Conservation (phyloP, 2,888 invertebrate genomes). For the Epinotia nisella region DNA sequence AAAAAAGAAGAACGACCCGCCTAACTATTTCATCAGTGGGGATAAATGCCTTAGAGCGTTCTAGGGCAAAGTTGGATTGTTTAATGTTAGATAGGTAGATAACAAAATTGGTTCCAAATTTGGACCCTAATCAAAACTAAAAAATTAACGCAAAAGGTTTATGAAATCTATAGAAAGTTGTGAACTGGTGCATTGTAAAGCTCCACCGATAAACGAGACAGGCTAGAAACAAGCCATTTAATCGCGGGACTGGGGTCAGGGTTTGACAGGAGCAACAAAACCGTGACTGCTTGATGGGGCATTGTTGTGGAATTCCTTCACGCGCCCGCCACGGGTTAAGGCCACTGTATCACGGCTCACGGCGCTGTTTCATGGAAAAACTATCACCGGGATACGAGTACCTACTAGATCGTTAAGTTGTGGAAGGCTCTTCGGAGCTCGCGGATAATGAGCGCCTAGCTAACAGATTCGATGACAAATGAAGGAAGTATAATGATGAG, state of each 20-base stretch:
- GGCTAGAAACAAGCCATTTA: conserved; percentile 19
- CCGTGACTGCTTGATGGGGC: conserved; percentile 65
- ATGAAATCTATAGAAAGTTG: too few species aligned
- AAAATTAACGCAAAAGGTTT: too few species aligned
- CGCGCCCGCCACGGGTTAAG: conserved; percentile 68
- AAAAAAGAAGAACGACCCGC: too few species aligned
- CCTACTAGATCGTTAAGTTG: conserved; percentile 18
- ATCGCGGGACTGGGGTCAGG: conserved; percentile 10
- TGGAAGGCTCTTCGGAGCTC: background rate
- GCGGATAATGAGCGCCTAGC: background rate
- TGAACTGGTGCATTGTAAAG: background rate
- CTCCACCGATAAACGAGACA: background rate
- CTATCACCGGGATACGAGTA: conserved; percentile 6
- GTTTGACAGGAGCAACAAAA: conserved; percentile 64
- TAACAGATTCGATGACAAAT: background rate
- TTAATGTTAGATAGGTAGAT: too few species aligned
- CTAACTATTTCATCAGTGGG: too few species aligned
- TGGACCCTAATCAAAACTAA: too few species aligned
- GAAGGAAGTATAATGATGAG: background rate
- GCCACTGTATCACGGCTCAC: conserved; percentile 55
- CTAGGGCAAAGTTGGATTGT: background rate
- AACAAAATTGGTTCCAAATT: too few species aligned
- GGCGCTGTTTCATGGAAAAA: conserved; percentile 29
- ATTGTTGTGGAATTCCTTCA: conserved; percentile 82
- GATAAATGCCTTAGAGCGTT: too few species aligned